phyloP scores from a whole-genome alignment of 2,888 invertebrate species.

The Synergus gifuensis region DNA sequence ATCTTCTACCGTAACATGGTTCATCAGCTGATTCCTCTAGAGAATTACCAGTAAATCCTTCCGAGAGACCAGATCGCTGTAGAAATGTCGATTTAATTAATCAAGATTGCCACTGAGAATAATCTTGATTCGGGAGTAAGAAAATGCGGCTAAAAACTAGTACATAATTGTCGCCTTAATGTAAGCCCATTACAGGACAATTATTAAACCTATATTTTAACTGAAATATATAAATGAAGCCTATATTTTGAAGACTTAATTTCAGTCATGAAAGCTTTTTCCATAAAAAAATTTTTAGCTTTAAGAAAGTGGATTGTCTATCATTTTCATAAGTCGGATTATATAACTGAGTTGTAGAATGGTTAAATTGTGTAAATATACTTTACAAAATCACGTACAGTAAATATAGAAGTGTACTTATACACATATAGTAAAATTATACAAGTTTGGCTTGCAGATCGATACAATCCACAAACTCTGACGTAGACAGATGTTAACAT shows the following conservation, averaged over 20 bases:
- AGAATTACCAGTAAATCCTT: conserved; percentile 72
- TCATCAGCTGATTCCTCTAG: conserved; percentile 81
- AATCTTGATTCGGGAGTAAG: too few relatives aligned
- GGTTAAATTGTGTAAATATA: neutral
- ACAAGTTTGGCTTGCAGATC: neutral
- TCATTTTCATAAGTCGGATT: neutral
- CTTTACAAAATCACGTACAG: neutral
- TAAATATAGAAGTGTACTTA: neutral
- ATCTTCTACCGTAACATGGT: conserved; percentile 88
- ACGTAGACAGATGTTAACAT: neutral
- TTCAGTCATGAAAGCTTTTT: too few relatives aligned
- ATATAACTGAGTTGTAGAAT: neutral
- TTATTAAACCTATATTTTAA: too few relatives aligned
- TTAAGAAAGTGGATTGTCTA: neutral
- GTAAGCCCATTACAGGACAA: too few relatives aligned
- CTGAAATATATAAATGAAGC: too few relatives aligned
- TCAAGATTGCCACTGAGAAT: neutral
- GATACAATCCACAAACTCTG: conserved; percentile 18
- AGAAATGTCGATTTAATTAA: neutral
- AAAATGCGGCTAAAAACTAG: too few relatives aligned
- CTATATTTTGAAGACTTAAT: too few relatives aligned
- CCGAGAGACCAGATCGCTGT: conserved; percentile 56
- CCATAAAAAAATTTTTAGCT: too few relatives aligned
- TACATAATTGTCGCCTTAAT: too few relatives aligned
- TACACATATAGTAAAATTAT: neutral